Evolutionary conservation across 2,888 invertebrate species (phyloP).

Genomic region (Erebia epiphron): DNA sequence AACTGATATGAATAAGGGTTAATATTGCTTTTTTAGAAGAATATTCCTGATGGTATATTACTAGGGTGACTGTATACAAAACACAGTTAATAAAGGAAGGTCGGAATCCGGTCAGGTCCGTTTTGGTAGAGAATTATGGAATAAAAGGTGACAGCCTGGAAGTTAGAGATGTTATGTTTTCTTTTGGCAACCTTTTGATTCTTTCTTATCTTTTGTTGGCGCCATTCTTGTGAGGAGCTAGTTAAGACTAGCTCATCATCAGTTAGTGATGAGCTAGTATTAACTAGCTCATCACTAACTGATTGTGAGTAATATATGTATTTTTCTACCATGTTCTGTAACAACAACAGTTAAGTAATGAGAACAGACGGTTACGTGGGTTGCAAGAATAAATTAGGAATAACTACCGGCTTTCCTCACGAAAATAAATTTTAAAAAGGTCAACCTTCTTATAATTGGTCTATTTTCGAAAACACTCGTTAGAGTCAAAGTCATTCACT

Average conservation of each 20-base stretch:
- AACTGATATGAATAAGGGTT: slow-evolving; percentile 28
- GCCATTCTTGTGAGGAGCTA: slow-evolving; percentile 1
- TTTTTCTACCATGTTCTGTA: not conserved
- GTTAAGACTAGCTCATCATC: not conserved
- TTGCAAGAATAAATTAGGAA: no score
- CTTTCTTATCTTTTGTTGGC: slow-evolving; percentile 31
- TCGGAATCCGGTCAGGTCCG: slow-evolving; percentile 51
- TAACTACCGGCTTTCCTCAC: no score
- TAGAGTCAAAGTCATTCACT: no score
- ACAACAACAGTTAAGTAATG: no score
- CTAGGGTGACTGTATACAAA: slow-evolving; percentile 35
- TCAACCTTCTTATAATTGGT: no score
- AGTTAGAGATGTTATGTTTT: slow-evolving; percentile 54
- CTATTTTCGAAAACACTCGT: no score
- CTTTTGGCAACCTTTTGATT: slow-evolving; percentile 42
- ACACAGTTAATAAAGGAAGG: slow-evolving; percentile 48
- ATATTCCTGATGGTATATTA: not conserved
- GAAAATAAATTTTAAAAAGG: no score
- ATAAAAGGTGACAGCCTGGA: slow-evolving; percentile 52
- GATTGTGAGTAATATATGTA: not conserved
- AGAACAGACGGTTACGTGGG: no score
- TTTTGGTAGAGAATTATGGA: slow-evolving; percentile 56
- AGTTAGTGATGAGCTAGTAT: no score
- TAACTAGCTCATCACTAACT: no score
- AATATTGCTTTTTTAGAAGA: not conserved